Base-by-base conservation (phyloP, 2,797 vertebrate genomes). In the Pagetopsis macropterus region DNA sequence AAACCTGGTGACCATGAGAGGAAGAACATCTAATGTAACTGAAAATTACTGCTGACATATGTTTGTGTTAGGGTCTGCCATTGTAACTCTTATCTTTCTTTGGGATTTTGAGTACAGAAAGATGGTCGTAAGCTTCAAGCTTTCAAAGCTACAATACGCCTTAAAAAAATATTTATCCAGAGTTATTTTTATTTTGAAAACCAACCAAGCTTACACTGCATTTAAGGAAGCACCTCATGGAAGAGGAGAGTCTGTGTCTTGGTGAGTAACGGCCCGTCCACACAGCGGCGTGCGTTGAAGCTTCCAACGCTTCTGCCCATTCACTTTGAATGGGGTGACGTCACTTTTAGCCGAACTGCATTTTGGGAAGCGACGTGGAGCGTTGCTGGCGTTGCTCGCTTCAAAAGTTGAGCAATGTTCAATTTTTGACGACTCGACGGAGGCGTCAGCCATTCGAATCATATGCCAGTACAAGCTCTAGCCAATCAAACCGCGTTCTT, bases 1-100 rank as follows among this genome's bases (percentile, higher is more conserved):
- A 56, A 5, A 66, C 61, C 62, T n/a, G 46, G 21, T 59, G 61
- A 75, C 70, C 62, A 66, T 73, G 50, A 65, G 49, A n/a, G 4
- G 8, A 63, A 62, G 23, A 52, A 64, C 16, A 27, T 65, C 15
- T 11, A 33, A 33, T 64, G n/a, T 15, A n/a, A 51, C 23, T 61
- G 31, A n/a, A 27, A 19, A 44, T 51, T 21, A 51, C n/a, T 55
- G 19, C 41, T 43, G 27, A 16, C 50, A 51, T 41, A 37, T 50
- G 13, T 49, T 21, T 57, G 50, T 43, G 37, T 62, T 59, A 37
- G 11, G 56, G 31, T 21, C 40, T 50, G 43, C 40, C 3, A 31
- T 44, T 68, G n/a, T 49, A 16, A 54, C 41, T 44, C 40, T 21
- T 13, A 65, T 52, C 65, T 43, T 59, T 13, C 45, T 45, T 55